phyloP scores from a whole-genome alignment of 2,113 vertebrate genomes.

The Alexandromys fortis region DNA sequence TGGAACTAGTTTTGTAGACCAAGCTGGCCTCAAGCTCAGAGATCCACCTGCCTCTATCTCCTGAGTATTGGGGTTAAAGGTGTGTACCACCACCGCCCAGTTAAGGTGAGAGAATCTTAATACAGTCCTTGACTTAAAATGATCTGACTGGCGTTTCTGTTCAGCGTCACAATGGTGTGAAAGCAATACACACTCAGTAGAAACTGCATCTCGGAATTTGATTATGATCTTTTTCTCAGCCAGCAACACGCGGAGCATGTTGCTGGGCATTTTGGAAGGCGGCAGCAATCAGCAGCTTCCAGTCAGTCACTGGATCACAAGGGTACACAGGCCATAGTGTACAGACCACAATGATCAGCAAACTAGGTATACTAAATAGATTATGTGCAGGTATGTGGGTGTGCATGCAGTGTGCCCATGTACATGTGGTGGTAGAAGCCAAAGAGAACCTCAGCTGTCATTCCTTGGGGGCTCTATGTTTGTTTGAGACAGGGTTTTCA shows the following conservation, averaged over 20 bases:
- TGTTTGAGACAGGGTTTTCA: background rate
- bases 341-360: background rate
- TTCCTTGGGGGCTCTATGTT: background rate
- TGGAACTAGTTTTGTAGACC: no score
- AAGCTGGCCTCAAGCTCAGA: no score
- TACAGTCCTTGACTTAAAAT: background rate
- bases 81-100: no score
- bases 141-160: background rate
- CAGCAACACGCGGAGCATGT: background rate
- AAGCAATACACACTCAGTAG: background rate
- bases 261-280: background rate
- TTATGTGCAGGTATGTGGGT: background rate
- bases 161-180: background rate
- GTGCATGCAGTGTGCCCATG: background rate
- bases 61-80: no score
- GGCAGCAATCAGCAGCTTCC: background rate
- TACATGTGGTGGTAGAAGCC: background rate
- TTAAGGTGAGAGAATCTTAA: no score
- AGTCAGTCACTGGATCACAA: background rate
- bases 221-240: background rate
- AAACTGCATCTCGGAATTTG: background rate
- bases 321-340: background rate
- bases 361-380: background rate
- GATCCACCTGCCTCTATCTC: no score
- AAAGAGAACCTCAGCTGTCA: background rate